A percentile compares a stretch with the other conserved stretches of the same genome.
Evolutionary conservation across 2,797 vertebrate species (phyloP).

Genomic region (Nothura maculosa): DNA sequence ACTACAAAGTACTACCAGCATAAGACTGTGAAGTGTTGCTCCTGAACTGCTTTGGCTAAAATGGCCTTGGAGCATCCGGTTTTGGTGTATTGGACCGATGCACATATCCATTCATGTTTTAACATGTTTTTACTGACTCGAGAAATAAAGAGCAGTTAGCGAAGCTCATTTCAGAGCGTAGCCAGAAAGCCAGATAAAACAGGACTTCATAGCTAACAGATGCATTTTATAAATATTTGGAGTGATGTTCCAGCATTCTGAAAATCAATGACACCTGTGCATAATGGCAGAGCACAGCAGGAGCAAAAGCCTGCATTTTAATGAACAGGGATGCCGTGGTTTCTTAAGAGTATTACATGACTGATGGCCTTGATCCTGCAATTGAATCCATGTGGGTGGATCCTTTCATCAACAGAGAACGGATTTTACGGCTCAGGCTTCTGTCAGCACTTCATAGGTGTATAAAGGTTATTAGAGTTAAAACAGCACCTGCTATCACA

Average conservation of each 20-base stretch:
- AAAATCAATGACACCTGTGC: slow-evolving; percentile 69
- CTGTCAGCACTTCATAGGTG: slow-evolving; percentile 59
- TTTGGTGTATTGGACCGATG: not conserved
- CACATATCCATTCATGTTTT: not conserved
- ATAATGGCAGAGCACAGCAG: slow-evolving; percentile 63
- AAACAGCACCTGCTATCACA: slow-evolving; percentile 57
- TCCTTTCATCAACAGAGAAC: slow-evolving; percentile 54
- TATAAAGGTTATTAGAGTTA: slow-evolving; percentile 47
- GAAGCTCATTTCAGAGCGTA: slow-evolving; percentile 34
- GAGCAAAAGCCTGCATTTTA: slow-evolving; percentile 59
- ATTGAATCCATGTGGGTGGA: slow-evolving; percentile 71
- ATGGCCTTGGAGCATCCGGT: not conserved
- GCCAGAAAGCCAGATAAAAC: slow-evolving; percentile 35
- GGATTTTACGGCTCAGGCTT: slow-evolving; percentile 29
- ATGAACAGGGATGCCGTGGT: slow-evolving; percentile 48
- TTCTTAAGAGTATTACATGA: slow-evolving; percentile 66
- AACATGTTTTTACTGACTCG: not conserved
- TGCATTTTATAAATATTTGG: slow-evolving; percentile 66
- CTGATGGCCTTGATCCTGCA: slow-evolving; percentile 61
- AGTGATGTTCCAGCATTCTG: slow-evolving; percentile 57
- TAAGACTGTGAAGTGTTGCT: not conserved
- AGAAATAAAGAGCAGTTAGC: slow-evolving; percentile 14
- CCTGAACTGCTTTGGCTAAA: not conserved
- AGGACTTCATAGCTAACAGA: slow-evolving; percentile 52
- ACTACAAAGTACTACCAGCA: not conserved